These are phyloP conservation scores for Chlorops oryzae DNA, from an alignment of 1,140 invertebrate genomes.

Conservation along the genomic window DNA sequence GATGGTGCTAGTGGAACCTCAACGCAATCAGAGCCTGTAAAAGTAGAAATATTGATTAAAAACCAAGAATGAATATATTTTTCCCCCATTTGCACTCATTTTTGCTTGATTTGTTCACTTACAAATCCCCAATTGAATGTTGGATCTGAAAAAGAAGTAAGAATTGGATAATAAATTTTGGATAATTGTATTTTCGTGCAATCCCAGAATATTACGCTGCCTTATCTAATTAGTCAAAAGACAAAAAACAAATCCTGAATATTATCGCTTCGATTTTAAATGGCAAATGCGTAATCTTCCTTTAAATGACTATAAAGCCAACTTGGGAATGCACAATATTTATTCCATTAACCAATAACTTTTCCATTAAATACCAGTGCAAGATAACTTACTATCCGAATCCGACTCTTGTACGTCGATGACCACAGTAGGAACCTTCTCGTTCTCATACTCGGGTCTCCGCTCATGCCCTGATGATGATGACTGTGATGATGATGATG, in stretches of 20 bases:
- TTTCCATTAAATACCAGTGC: slow-evolving; percentile 1
- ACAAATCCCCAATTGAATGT: background rate
- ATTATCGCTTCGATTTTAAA: background rate
- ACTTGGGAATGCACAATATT: slow-evolving; percentile 4
- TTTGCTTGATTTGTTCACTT: too few relatives aligned
- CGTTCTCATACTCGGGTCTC: background rate
- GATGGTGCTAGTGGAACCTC: slow-evolving; percentile 27
- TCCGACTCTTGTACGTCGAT: slow-evolving; percentile 42
- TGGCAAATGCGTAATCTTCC: background rate
- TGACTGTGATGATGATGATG: background rate
- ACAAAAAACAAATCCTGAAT: too few relatives aligned
- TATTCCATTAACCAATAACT: background rate
- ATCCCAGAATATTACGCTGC: too few relatives aligned
- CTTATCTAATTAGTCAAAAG: too few relatives aligned
- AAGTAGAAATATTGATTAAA: background rate
- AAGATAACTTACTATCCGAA: slow-evolving; percentile 19
- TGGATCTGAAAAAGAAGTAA: background rate
- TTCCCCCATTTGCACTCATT: too few relatives aligned
- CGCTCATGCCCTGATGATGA: background rate
- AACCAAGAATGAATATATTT: too few relatives aligned
- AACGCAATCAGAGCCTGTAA: slow-evolving; percentile 35
- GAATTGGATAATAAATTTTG: background rate
- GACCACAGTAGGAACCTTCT: background rate
- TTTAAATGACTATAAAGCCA: background rate
- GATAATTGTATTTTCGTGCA: background rate